Percentiles rank a stretch among this genome's conserved stretches.
These are phyloP conservation scores for Zhuqinia jingwanae DNA, from an alignment of 2,888 invertebrate species.

Conservation along the genomic window DNA sequence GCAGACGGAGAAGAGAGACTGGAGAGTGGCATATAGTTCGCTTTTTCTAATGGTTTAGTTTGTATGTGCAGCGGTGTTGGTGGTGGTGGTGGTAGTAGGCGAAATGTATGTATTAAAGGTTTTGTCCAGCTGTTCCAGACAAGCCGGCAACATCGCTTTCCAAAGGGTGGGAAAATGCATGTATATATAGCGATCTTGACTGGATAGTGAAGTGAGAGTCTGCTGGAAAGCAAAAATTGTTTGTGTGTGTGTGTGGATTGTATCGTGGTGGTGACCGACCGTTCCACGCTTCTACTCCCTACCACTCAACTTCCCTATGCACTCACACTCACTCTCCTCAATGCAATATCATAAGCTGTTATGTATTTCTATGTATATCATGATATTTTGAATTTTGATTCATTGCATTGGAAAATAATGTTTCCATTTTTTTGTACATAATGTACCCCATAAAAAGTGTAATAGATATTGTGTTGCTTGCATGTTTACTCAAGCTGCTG, in stretches of 20 bases:
- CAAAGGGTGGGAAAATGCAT: conserved; percentile 73
- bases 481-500: conserved; percentile 7
- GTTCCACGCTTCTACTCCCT: conserved; percentile 23
- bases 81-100: neutral
- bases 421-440: conserved; percentile 50
- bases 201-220: neutral
- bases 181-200: conserved; percentile 27
- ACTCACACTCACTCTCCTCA: neutral
- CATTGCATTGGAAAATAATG: conserved; percentile 57
- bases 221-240: conserved; percentile 35
- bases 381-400: conserved; percentile 35
- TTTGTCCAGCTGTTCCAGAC: conserved; percentile 66
- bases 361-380: neutral
- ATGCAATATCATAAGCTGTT: neutral
- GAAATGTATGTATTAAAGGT: conserved; percentile 41
- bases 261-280: conserved; percentile 29
- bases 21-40: conserved; percentile 47
- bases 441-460: conserved; percentile 39
- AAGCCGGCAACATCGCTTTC: conserved; percentile 75
- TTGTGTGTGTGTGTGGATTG: conserved; percentile 15
- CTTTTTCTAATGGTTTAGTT: neutral
- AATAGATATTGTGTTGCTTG: conserved; percentile 20
- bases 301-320: too few relatives aligned
- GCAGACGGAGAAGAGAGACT: too few relatives aligned
- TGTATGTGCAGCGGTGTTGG: neutral